These are phyloP conservation scores for Heptranchias perlo DNA, from an alignment of 2,113 vertebrate genomes.

Conservation along the genomic window DNA sequence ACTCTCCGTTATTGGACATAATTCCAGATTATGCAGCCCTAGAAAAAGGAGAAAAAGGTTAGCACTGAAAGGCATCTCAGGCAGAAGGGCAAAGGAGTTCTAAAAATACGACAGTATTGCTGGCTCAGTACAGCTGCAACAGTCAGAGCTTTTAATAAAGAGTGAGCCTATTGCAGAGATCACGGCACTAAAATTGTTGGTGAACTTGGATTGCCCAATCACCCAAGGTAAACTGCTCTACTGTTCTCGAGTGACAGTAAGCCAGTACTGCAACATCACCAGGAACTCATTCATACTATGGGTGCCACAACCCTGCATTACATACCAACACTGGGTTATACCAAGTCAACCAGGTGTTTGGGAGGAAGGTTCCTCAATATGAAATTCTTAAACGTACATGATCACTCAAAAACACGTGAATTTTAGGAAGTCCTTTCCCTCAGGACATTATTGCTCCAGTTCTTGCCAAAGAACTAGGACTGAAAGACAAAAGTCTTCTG, in stretches of 20 bases:
- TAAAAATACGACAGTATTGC: too few species aligned
- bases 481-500: too few species aligned
- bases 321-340: not conserved
- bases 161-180: not conserved
- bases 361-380: too few species aligned
- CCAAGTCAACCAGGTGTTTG: not conserved
- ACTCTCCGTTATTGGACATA: slow-evolving; percentile 93
- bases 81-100: not conserved
- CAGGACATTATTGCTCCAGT: not conserved
- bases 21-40: slow-evolving; percentile 47
- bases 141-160: not conserved
- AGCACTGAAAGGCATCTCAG: not conserved
- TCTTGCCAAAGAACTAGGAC: too few species aligned
- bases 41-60: slow-evolving; percentile 46
- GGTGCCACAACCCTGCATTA: not conserved
- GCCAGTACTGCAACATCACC: not conserved
- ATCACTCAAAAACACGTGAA: not conserved
- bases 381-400: not conserved
- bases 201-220: too few species aligned
- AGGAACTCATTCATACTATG: not conserved
- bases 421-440: not conserved
- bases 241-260: not conserved
- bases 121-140: not conserved
- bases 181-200: not conserved
- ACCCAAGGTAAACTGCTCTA: not conserved